Percentiles rank a stretch among this genome's conserved stretches.
These are phyloP conservation scores for Gallinago undulata DNA, from an alignment of 2,113 vertebrate species.

Conservation along the genomic window DNA sequence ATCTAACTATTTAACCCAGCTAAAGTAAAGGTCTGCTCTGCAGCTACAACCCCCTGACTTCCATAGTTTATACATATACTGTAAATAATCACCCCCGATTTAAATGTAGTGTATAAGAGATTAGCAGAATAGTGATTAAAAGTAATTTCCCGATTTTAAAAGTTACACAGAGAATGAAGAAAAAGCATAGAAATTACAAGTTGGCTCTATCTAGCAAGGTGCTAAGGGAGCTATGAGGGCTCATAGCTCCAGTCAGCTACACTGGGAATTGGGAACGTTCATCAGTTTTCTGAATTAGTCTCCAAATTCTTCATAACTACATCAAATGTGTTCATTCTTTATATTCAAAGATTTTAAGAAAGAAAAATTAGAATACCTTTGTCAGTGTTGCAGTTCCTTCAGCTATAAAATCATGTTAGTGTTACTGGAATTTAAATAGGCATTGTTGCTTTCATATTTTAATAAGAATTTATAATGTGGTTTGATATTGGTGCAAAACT, in stretches of 20 bases:
- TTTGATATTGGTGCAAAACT: slow-evolving; percentile 17
- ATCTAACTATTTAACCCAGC: not conserved
- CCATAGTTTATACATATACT: not conserved
- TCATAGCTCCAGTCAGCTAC: not conserved
- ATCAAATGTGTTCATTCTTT: not conserved
- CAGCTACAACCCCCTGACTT: not conserved
- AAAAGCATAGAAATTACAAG: not conserved
- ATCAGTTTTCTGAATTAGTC: not conserved
- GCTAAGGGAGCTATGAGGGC: not conserved
- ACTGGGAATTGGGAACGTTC: not conserved
- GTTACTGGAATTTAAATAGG: slow-evolving; percentile 11
- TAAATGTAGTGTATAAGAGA: not conserved
- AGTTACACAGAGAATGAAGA: not conserved
- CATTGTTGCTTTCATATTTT: slow-evolving; percentile 6
- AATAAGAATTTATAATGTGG: slow-evolving; percentile 28
- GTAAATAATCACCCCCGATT: not conserved
- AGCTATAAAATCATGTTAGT: not conserved
- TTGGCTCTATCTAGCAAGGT: not conserved
- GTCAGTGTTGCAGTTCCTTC: not conserved
- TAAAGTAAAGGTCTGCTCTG: slow-evolving; percentile 4
- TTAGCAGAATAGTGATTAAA: not conserved
- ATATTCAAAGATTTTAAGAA: not conserved
- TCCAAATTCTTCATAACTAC: not conserved
- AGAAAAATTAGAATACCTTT: not conserved
- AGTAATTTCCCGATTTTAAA: not conserved